phyloP scores from a whole-genome alignment of 2,797 vertebrate species.

The Anolis apletophallus region DNA sequence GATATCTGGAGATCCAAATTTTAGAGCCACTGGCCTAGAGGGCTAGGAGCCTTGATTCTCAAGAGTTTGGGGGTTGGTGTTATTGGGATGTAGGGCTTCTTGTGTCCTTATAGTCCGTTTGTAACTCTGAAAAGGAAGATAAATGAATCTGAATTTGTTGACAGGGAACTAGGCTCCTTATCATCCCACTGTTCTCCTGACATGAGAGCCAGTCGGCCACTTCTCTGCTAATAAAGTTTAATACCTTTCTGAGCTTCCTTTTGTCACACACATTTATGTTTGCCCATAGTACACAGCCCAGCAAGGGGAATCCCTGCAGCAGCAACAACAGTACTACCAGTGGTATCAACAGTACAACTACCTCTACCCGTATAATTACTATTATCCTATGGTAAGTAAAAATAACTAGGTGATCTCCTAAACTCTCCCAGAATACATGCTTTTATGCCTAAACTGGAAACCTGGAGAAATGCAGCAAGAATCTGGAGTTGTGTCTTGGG shows the following conservation, averaged over 20 bases:
- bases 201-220: background rate
- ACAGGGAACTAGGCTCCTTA: background rate
- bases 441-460: background rate
- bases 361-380: conserved; percentile 88
- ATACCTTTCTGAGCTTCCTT: background rate
- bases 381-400: conserved; percentile 81
- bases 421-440: background rate
- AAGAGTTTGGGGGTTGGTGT: background rate
- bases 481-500: background rate
- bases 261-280: background rate
- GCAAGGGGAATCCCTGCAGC: conserved; percentile 81
- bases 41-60: background rate
- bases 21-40: too few relatives aligned
- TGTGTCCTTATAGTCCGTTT: background rate
- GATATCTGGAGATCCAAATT: too few relatives aligned
- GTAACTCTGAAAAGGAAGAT: background rate
- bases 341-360: conserved; percentile 90
- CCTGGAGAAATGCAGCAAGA: background rate
- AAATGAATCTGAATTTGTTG: background rate
- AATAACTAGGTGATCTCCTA: background rate
- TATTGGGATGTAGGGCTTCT: background rate
- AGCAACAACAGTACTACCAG: conserved; percentile 86
- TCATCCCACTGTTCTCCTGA: too few relatives aligned
- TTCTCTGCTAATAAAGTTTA: background rate
- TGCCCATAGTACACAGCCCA: conserved; percentile 79